A percentile compares a stretch with the other conserved stretches of the same genome.
Conservation (phyloP, 2,888 invertebrate species). For the Xestia rhomboidea region DNA sequence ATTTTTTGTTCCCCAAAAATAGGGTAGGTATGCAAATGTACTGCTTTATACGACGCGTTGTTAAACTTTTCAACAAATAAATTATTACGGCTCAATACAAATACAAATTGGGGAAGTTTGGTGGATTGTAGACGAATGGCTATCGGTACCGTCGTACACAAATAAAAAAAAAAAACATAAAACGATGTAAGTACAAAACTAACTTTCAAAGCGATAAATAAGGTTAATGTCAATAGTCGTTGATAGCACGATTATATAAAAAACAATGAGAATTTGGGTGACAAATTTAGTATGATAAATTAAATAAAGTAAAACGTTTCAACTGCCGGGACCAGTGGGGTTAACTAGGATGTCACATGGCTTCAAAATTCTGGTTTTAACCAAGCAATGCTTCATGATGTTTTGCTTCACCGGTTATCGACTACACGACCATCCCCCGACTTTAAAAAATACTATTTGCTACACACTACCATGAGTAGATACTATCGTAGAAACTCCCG, state of each 20-base stretch:
- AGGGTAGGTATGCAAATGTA: constrained; percentile 57
- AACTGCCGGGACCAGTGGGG: neutral
- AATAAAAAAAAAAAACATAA: neutral
- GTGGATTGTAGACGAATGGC: constrained; percentile 16
- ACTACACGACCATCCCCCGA: neutral
- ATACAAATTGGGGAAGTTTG: constrained; percentile 25
- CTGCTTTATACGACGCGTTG: constrained; percentile 23
- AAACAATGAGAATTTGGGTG: neutral
- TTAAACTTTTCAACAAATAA: constrained; percentile 53
- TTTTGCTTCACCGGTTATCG: neutral
- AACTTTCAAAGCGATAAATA: neutral
- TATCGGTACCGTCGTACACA: neutral
- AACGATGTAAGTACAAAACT: neutral
- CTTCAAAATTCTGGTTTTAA: neutral
- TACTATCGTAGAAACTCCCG: no score
- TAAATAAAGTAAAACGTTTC: neutral
- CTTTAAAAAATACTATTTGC: neutral
- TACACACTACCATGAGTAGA: no score
- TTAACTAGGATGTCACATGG: neutral
- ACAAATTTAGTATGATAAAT: neutral
- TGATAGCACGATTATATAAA: neutral
- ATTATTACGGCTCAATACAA: constrained; percentile 49
- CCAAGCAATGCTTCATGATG: neutral
- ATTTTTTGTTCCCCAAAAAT: constrained; percentile 42
- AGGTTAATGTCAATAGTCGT: neutral